These are phyloP conservation scores for Scartelaos histophorus DNA, from an alignment of 2,113 vertebrate genomes.

Conservation along the genomic window DNA sequence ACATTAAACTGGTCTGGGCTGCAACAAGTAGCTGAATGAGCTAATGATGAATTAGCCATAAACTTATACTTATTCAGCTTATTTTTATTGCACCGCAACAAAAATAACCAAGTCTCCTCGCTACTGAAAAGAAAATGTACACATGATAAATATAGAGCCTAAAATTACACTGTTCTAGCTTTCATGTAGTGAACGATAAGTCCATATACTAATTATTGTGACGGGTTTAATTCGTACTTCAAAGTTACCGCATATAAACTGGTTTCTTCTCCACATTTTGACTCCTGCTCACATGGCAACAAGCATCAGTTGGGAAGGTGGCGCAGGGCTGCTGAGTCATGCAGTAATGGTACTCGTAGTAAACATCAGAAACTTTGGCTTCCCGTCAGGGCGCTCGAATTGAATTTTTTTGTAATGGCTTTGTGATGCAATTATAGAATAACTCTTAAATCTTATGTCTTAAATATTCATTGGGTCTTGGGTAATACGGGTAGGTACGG, in stretches of 20 bases:
- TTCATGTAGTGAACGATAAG: too few species aligned
- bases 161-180: too few species aligned
- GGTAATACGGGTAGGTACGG: neutral
- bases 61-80: too few species aligned
- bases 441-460: neutral
- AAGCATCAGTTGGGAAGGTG: constrained; percentile 43
- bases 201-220: too few species aligned
- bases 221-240: neutral
- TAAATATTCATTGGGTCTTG: neutral
- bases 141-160: too few species aligned
- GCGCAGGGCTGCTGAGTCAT: constrained; percentile 51
- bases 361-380: neutral
- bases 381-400: neutral
- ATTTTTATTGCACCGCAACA: too few species aligned
- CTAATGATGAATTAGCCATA: too few species aligned
- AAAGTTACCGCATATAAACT: neutral
- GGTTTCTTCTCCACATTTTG: constrained; percentile 35
- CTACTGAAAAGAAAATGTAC: too few species aligned
- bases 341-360: constrained; percentile 14
- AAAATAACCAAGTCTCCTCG: too few species aligned
- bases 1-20: too few species aligned
- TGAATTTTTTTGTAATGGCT: neutral
- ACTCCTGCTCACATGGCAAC: constrained; percentile 54
- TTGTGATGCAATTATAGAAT: neutral
- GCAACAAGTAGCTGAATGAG: too few species aligned